A percentile compares a stretch with the other conserved stretches of the same genome.
Evolutionary conservation across 1,140 invertebrate genomes (phyloP).

Genomic region (Frieseomelitta varia): DNA sequence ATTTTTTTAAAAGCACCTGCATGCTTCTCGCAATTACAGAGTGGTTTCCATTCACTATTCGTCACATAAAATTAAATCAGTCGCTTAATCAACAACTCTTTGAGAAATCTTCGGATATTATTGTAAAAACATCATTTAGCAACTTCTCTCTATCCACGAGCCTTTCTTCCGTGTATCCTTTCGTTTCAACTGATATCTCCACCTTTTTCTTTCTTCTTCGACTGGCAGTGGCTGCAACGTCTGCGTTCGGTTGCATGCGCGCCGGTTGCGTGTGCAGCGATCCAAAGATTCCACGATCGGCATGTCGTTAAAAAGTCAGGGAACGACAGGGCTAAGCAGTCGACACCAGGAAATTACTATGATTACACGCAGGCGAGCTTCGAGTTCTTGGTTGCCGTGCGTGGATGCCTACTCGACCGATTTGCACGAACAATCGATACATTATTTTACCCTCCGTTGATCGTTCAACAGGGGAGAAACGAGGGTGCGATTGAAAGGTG

Average conservation of each 20-base stretch:
- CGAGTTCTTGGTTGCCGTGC: slow-evolving; percentile 11
- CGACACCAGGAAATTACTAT: slow-evolving; percentile 58
- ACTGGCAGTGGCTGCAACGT: neutral
- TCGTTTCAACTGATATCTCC: neutral
- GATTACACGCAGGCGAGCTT: slow-evolving; percentile 43
- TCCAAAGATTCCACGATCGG: slow-evolving; percentile 42
- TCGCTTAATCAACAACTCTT: neutral
- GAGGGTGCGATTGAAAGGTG: neutral
- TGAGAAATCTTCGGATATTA: neutral
- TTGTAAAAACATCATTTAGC: neutral
- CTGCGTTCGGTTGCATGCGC: slow-evolving; percentile 33
- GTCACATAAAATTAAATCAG: neutral
- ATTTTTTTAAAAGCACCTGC: no score
- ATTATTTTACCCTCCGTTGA: neutral
- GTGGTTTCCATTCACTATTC: no score
- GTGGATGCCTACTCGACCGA: neutral
- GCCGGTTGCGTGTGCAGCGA: slow-evolving; percentile 36
- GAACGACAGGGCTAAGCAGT: slow-evolving; percentile 24
- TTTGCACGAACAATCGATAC: slow-evolving; percentile 27
- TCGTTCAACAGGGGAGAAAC: neutral
- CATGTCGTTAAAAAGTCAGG: slow-evolving; percentile 34
- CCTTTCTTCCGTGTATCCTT: neutral
- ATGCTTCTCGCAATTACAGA: no score
- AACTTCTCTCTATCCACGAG: slow-evolving; percentile 9
- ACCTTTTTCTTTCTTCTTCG: neutral